Base-by-base conservation (phyloP, 2,113 vertebrate genomes). In the Ophthalmolycus amberensis region DNA sequence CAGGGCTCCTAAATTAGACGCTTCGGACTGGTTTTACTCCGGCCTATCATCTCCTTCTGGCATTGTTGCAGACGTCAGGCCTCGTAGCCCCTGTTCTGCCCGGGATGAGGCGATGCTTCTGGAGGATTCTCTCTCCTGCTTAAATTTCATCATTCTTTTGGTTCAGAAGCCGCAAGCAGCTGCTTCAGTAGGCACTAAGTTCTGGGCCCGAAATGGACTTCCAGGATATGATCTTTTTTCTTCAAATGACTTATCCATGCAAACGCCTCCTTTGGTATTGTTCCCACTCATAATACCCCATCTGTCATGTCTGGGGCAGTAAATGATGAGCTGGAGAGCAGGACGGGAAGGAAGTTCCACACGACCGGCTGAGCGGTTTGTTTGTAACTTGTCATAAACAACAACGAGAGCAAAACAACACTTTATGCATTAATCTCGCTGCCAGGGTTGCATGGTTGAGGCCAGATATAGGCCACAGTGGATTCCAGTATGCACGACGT, bases 31-130 rank as follows among this genome's bases (percentile, higher is more conserved):
- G 91, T 94, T 94, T 94, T 92, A 92, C 90, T 89, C 77, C 4
- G 82, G 88, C 90, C 92, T 93, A 92, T 92, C 91, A 93, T 92
- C 92, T 92, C 82, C 58, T 78, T 60, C 86, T 91, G 92, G 93
- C 92, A 86, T 89, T 87, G 85, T 90, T 83, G 83, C 90, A 91
- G 84, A 91, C 27, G 40, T 87, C 85, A 86, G 83, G 73, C 75
- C 77, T 77, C 22, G 73, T 27, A 82, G 67, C 80, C 67, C 65
- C 69, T 42, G 59, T 52, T 70, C 66, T 72, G 74, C 63, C 63
- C 1, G 22, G 29, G 86, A 85, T 78, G 79, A 90, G 67, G 62
- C 37, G 64, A 82, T 70, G 75, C 79, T 82, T 87, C 58, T 84
- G 52, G 66, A 77, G 66, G 66, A 77, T 68, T 85, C 75, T 75